Conservation (phyloP, 2,797 vertebrate genomes). For the Sebastes hopkinsi region DNA sequence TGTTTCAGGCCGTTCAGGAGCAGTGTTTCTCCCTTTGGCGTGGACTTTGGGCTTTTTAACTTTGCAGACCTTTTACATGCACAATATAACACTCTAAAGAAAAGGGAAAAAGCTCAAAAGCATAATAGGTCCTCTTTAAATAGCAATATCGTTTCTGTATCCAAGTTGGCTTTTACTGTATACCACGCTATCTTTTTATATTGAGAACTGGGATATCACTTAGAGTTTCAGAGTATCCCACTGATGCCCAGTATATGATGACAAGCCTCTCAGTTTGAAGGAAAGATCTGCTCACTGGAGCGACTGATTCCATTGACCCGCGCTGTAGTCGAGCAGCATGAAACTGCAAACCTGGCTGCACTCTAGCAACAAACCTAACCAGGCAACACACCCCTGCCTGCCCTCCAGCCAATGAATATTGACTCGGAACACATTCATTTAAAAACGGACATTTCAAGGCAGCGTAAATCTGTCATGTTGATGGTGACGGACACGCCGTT, state of each 20-base stretch:
- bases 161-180: neutral
- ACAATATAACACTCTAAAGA: neutral
- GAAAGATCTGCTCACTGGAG: constrained; percentile 40
- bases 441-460: neutral
- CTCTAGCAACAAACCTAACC: constrained; percentile 16
- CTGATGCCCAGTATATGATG: neutral
- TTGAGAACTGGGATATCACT: neutral
- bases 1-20: too few relatives aligned
- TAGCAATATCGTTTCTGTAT: neutral
- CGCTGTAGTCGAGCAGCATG: constrained; percentile 30
- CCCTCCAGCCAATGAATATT: constrained; percentile 12
- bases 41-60: too few relatives aligned
- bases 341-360: constrained; percentile 22
- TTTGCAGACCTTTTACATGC: neutral
- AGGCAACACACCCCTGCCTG: neutral
- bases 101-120: neutral
- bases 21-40: too few relatives aligned
- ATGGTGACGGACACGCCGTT: neutral
- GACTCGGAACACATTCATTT: constrained; percentile 10
- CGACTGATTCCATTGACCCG: constrained; percentile 43
- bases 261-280: constrained; percentile 13
- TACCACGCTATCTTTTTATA: too few relatives aligned
- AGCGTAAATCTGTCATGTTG: neutral
- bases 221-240: neutral
- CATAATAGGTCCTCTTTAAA: neutral